Evolutionary conservation across 2,888 invertebrate genomes (phyloP), one percentile per base, ranked within the genome.

Genomic region (Polyploca ridens): DNA sequence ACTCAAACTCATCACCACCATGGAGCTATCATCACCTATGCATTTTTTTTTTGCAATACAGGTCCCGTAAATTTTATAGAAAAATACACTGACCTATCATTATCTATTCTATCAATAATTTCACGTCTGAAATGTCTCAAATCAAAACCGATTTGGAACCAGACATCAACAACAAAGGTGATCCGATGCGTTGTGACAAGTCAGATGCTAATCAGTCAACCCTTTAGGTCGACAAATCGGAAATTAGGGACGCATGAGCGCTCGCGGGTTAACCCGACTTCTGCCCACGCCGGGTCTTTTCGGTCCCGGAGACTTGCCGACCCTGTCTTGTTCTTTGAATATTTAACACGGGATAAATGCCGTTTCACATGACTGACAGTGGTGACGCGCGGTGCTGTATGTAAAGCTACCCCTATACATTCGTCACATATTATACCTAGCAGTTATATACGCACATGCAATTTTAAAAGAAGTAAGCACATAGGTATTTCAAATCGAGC

Each of bases 191-290:
- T 85, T 86, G 80, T 86, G 92, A 92, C 91, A 90, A 91, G 90
- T 90, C 90, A 89, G 92, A 93, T 92, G 93, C 89, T 92, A 93
- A 93, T 93, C 93, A 90, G 87, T 89, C 88, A 92, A 93, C 92
- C 93, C 92, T 91, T 91, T 88, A 84, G 85, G 88, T 85, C 90
- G 92, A 91, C 93, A 93, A 93, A 93, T 93, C 93, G 93, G 93
- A 91, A 91, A 93, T 94, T 92, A 92, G 90, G 87, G 87, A 89
- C 90, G 92, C 92, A 89, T 92, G 93, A 93, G 89, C 79, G 91
- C 88, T 87, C 89, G 86, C 88, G 89, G 91, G 91, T 88, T 91
- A 90, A 89, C 88, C 89, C 85, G 79, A 80, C 78, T 78, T 77
- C 75, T 73, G 76, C 72, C 73, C 76, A 73, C 71, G 74, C 74